Evolutionary conservation across 2,888 invertebrate species (phyloP), one percentile per base, ranked within the genome.

Genomic region (Mesorhabditis belari): DNA sequence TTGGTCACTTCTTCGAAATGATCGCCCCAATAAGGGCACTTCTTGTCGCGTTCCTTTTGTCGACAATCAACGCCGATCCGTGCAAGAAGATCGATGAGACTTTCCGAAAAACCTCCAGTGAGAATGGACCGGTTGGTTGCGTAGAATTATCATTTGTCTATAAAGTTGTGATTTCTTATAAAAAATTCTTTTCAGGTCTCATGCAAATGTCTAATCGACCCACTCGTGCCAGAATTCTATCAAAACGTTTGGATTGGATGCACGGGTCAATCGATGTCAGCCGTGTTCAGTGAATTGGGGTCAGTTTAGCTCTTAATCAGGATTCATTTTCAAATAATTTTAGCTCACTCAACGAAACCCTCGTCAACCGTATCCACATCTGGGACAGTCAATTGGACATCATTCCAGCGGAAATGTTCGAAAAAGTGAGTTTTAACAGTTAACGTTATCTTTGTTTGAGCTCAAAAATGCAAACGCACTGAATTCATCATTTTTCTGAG

Each of bases 331-430:
- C 44, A n/a, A 35, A 35, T 17, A 35, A 35, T 1, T 35, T 35
- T 35, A 35, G 44, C 12, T 17, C 12, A 9, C 59, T 79, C 44
- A 78, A 77, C 61, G 68, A 68, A n/a, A 74, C 66, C 24, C 29
- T 44, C 3, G 49, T 79, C 21, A 63, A 69, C 21, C 62, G 64
- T 23, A 49, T 79, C 53, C 67, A 64, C 29, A 71, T 79, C 51
- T 75, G 75, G 71, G 68, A 78, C 55, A 67, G 73, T 6, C 58
- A 63, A 5, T 60, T 74, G 19, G 71, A 69, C 54, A 67, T 70
- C 44, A 51, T 79, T 12, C 75, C 77, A 5, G 58, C 44, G 24
- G 71, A 76, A 49, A 65, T 79, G 61, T 75, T 79, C 55, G 63
- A 65, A 6, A 70, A 73, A 53, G 74, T 76, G 3, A 50, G 63